Base-by-base conservation (phyloP, 2,888 invertebrate species). In the Dryomyza anilis region DNA sequence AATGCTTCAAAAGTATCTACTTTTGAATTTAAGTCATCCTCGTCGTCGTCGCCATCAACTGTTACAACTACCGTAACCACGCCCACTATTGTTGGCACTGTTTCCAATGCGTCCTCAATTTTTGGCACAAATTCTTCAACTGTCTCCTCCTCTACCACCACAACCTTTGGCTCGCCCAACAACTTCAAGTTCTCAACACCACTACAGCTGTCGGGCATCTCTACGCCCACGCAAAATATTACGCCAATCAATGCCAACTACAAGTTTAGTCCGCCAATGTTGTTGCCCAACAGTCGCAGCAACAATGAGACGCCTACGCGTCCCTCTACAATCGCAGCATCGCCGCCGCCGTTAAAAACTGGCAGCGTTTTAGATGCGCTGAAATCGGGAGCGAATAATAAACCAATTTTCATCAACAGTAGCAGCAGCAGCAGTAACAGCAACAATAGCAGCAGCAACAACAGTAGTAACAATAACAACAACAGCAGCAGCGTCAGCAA, bases 221-320 rank as follows among this genome's bases (percentile, higher is more conserved):
- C 39, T 19, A 36, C 45, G 10, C 27, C 67, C 57, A 71, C 81
- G 3, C 84, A 84, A 53, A 81, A 82, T 67, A 75, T 85, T 43
- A 78, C 82, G 63, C 83, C 86, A 3, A 83, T 84, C 19, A 86
- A 86, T 69, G 45, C 64, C 7, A 85, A 85, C 70, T 88, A 86
- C 66, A 86, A 85, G 70, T 88, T 88, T 72, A 87, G 87, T 70
- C 84, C 85, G 62, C 89, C 88, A 10, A 71, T 85, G 1, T 69
- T 75, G 36, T 78, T 85, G 14, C 79, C 81, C 7, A 55, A 23
- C 16, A 53, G 52, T 3, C 58, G 29, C 10, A 45, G 45, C 39
- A 58, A 43, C n/a, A n/a, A n/a, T n/a, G n/a, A n/a, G n/a, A 25
- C 14, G 64, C 19, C 46, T 25, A 46, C 46, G 7, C 53, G 8